Evolutionary conservation across 2,113 vertebrate species (phyloP), one percentile per base, ranked within the genome.

Genomic region (Dromaius novaehollandiae): DNA sequence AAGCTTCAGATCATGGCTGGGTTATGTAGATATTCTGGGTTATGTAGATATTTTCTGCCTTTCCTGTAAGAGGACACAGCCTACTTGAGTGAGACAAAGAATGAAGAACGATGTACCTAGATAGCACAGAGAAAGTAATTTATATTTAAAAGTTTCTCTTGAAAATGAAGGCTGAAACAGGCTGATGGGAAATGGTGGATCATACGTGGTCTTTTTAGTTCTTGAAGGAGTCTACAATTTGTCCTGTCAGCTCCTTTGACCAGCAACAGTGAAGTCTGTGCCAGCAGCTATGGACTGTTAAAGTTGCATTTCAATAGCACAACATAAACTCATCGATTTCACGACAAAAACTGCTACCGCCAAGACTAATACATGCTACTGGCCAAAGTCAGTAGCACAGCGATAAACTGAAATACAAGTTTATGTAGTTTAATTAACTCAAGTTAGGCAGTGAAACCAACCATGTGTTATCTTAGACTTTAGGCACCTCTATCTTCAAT

Each of bases 191-290:
- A 51, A 8, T 8, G 10, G 36, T 1, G 17, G 76, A 4, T 11
- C 1, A 3, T 4, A 0, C 18, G 1, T 1, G 20, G 25, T 3
- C 5, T 4, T 1, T 6, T 8, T 1, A 7, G 77, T 7, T 32
- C 1, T 65, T 7, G 36, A 5, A 3, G 50, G 17, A 48, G 30
- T 1, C 12, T 4, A 10, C 68, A 14, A 1, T 25, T 58, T 58
- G 28, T 24, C 34, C 50, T 15, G 30, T 13, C 13, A 1, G 24
- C 7, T 32, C 75, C 25, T 32, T 2, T 24, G 18, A 19, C 32
- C 4, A 11, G 7, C 58, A 24, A 10, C 11, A 44, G 34, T 7
- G 16, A 13, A 36, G 21, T 34, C 66, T 16, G n/a, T 7, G 66
- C n/a, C 17, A 7, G 66, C 25, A 17, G 8, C 32, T 42, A 11